Evolutionary conservation across 1,140 invertebrate species (phyloP).

Genomic region (Octopus sinensis): DNA sequence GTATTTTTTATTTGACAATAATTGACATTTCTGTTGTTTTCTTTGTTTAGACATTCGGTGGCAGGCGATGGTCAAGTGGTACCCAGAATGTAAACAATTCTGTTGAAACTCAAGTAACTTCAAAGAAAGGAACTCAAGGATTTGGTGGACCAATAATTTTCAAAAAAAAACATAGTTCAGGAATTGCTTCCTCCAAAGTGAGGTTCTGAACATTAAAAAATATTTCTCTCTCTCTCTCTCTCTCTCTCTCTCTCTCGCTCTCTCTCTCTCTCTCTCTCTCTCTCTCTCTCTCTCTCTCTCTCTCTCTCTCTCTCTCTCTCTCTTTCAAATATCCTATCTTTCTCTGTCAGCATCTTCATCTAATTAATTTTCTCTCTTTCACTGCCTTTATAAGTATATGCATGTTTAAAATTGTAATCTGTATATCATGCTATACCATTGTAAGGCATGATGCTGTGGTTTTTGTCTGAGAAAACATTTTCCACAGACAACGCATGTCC

Average conservation of each 20-base stretch:
- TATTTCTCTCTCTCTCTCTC: constrained; percentile 4
- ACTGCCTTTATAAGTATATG: no score
- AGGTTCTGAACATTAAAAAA: background rate
- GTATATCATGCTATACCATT: no score
- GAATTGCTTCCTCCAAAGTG: constrained; percentile 3
- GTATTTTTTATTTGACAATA: background rate
- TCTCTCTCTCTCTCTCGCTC: constrained; percentile 5
- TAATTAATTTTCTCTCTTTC: no score
- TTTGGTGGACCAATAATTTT: constrained; percentile 61
- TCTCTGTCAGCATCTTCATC: no score
- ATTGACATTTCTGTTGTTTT: background rate
- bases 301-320: background rate
- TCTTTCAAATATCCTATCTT: background rate
- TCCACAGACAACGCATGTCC: no score
- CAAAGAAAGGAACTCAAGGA: constrained; percentile 50
- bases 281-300: constrained; percentile 11
- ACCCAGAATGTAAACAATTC: constrained; percentile 28
- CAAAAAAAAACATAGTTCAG: constrained; percentile 63
- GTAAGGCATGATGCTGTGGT: no score
- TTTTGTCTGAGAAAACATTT: no score
- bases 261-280: background rate
- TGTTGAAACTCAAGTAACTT: constrained; percentile 40
- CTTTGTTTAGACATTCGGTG: constrained; percentile 73
- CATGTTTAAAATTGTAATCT: no score
- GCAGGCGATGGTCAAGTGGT: constrained; percentile 60